Conservation (phyloP, 2,888 invertebrate species). For the Stenolophus ochropezus region DNA sequence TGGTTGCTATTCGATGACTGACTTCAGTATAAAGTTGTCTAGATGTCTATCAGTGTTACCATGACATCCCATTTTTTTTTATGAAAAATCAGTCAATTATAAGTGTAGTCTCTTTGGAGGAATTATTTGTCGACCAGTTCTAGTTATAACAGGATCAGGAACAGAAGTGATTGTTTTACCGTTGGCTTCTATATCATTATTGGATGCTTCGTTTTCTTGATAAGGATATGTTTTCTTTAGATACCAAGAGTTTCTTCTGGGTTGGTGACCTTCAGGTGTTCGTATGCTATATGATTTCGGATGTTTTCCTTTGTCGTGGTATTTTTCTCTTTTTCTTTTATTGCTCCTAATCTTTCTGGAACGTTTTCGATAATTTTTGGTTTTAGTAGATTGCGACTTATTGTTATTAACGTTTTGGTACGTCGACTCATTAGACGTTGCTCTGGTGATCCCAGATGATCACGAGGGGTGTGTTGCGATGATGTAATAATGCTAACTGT, state of each 20-base stretch:
- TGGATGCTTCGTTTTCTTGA: no score
- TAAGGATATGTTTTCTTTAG: no score
- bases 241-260: no score
- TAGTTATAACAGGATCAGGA: no score
- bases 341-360: background rate
- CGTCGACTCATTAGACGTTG: conserved; percentile 44
- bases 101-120: no score
- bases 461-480: conserved; percentile 52
- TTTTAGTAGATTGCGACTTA: background rate
- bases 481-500: conserved; percentile 45
- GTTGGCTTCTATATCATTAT: no score
- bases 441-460: conserved; percentile 40
- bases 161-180: no score
- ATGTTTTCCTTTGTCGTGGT: background rate
- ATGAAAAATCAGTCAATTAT: no score
- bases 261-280: background rate
- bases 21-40: background rate
- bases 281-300: no score
- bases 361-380: background rate
- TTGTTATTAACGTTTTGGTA: conserved; percentile 24
- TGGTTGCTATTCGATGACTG: no score
- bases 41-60: background rate
- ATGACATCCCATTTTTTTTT: background rate
- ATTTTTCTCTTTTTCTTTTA: background rate
- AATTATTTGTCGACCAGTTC: no score